phyloP scores from a whole-genome alignment of 2,113 vertebrate genomes.

The Gallinago paraguaiae region DNA sequence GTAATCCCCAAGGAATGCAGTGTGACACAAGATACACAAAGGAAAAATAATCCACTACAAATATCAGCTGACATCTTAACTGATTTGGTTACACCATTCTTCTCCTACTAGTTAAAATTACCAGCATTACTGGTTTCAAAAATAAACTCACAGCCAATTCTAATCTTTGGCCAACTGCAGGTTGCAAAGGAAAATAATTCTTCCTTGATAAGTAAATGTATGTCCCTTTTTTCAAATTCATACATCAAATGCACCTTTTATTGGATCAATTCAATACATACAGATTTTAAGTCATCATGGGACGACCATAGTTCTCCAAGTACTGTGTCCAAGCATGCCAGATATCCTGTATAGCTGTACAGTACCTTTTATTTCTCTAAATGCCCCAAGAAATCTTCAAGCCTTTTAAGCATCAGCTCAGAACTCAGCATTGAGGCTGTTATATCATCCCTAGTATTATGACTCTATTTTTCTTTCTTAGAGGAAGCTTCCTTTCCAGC shows the following conservation, averaged over 20 bases:
- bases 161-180: neutral
- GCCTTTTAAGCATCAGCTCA: neutral
- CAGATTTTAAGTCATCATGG: neutral
- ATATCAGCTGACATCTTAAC: neutral
- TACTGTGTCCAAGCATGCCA: neutral
- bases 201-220: neutral
- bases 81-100: neutral
- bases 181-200: neutral
- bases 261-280: neutral
- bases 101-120: neutral
- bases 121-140: neutral
- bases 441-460: neutral
- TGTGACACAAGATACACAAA: fast-evolving
- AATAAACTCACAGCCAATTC: neutral
- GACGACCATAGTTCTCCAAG: neutral
- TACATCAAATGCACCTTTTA: neutral
- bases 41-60: neutral
- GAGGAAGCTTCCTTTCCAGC: neutral
- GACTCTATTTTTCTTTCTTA: neutral
- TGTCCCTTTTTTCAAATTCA: neutral
- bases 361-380: neutral
- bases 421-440: neutral
- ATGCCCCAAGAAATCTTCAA: neutral
- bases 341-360: neutral
- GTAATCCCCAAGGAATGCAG: neutral